These are phyloP conservation scores for Pampusana beccarii DNA, from an alignment of 2,113 vertebrate species.

Conservation along the genomic window DNA sequence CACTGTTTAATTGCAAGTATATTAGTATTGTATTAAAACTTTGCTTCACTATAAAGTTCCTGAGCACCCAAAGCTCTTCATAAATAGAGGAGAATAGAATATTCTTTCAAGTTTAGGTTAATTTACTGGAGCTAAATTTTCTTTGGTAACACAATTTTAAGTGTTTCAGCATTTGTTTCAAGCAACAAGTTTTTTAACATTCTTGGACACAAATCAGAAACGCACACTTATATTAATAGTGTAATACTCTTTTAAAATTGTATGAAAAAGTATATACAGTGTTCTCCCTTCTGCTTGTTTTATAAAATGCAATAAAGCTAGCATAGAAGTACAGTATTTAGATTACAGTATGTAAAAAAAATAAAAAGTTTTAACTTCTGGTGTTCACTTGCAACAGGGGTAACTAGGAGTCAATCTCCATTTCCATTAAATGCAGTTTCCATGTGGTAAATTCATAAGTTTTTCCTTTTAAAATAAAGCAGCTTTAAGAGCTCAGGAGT, in stretches of 20 bases:
- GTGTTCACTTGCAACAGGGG: background rate
- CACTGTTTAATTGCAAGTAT: background rate
- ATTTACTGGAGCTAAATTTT: background rate
- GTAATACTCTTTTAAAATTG: slow-evolving; percentile 8
- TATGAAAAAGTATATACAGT: background rate
- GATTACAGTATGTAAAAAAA: background rate
- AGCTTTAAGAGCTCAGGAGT: background rate
- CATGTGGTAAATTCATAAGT: background rate
- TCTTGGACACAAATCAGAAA: background rate
- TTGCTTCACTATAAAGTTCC: background rate
- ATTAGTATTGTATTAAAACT: background rate
- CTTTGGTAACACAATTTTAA: background rate
- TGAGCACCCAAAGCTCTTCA: background rate
- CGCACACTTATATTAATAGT: slow-evolving; percentile 6
- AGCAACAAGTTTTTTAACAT: background rate
- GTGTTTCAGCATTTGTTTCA: slow-evolving; percentile 1
- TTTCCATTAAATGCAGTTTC: background rate
- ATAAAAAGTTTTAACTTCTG: background rate
- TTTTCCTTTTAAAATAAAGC: background rate
- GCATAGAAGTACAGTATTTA: background rate
- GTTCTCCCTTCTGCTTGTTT: background rate
- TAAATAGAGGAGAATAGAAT: background rate
- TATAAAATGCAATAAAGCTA: slow-evolving; percentile 28
- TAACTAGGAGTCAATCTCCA: background rate
- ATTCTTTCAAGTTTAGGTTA: background rate